A percentile compares a stretch with the other conserved stretches of the same genome.
These are phyloP conservation scores for Stratiomys singularior DNA, from an alignment of 2,888 invertebrate species.

Conservation along the genomic window DNA sequence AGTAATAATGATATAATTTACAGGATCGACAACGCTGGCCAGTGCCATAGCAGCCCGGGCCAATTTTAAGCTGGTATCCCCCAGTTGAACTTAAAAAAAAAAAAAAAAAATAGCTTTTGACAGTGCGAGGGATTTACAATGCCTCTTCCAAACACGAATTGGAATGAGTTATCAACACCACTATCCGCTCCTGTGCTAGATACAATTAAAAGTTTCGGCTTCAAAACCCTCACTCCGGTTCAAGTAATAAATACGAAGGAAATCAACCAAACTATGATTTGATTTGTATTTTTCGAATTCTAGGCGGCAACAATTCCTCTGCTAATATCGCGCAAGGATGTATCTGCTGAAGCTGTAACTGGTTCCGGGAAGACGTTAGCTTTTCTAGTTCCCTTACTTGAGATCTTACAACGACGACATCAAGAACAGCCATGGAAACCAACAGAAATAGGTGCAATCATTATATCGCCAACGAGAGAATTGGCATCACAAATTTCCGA, in stretches of 20 bases:
- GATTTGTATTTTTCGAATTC: slow-evolving; percentile 58
- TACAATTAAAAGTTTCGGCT: slow-evolving; percentile 68
- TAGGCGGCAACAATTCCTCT: slow-evolving; percentile 91
- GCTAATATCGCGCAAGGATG: slow-evolving; percentile 90
- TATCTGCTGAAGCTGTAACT: slow-evolving; percentile 97
- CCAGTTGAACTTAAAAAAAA: too few species aligned
- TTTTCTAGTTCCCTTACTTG: slow-evolving; percentile 91
- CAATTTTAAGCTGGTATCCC: too few species aligned
- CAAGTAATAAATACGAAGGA: slow-evolving; percentile 59
- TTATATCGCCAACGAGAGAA: slow-evolving; percentile 96
- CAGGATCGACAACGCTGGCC: too few species aligned
- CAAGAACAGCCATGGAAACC: slow-evolving; percentile 73
- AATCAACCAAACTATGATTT: not conserved
- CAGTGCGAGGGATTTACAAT: too few species aligned
- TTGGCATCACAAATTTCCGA: slow-evolving; percentile 89
- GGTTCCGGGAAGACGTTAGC: slow-evolving; percentile 99
- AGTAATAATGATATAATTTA: too few species aligned
- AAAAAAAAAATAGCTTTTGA: too few species aligned
- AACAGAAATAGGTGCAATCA: slow-evolving; percentile 85
- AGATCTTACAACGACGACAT: slow-evolving; percentile 77
- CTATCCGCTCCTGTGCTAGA: slow-evolving; percentile 68
- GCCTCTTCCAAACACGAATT: slow-evolving; percentile 55
- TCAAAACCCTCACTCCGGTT: slow-evolving; percentile 71
- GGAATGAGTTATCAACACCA: slow-evolving; percentile 65
- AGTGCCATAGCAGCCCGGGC: too few species aligned